Conservation (phyloP, 2,113 vertebrate genomes). For the Alligator mississippiensis region DNA sequence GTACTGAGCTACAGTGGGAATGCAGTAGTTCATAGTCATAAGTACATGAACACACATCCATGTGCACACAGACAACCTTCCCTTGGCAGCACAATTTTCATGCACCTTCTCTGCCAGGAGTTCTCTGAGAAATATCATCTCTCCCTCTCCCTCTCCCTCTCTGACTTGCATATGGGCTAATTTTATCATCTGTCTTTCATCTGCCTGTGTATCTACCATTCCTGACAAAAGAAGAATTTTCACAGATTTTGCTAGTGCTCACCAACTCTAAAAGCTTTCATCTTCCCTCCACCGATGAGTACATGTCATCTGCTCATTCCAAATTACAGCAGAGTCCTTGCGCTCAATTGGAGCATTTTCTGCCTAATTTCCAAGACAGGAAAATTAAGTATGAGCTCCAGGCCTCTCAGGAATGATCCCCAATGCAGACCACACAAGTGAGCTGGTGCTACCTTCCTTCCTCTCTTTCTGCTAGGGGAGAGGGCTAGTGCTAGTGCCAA, state of each 20-base stretch:
- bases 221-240: conserved; percentile 69
- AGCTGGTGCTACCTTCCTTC: not conserved
- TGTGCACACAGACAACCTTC: not conserved
- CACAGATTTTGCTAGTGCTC: conserved; percentile 69
- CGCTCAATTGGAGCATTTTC: conserved; percentile 67
- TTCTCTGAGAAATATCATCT: conserved; percentile 22
- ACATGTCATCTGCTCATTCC: conserved; percentile 66
- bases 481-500: not conserved
- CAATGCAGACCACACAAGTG: not conserved
- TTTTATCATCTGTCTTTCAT: conserved; percentile 75
- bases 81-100: conserved; percentile 31
- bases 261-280: conserved; percentile 74
- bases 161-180: conserved; percentile 50
- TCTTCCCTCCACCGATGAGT: conserved; percentile 35
- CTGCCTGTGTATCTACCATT: conserved; percentile 59
- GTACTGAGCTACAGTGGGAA: not conserved
- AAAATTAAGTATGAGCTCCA: conserved; percentile 50
- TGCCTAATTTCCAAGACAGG: conserved; percentile 73
- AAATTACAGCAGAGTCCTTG: conserved; percentile 67
- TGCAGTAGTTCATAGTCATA: rapidly evolving
- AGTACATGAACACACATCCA: not conserved
- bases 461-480: not conserved
- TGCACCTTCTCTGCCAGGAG: conserved; percentile 20
- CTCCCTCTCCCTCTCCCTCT: not conserved
- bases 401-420: not conserved